Conservation (phyloP, 2,888 invertebrate genomes). For the Dysmachus trigonus region DNA sequence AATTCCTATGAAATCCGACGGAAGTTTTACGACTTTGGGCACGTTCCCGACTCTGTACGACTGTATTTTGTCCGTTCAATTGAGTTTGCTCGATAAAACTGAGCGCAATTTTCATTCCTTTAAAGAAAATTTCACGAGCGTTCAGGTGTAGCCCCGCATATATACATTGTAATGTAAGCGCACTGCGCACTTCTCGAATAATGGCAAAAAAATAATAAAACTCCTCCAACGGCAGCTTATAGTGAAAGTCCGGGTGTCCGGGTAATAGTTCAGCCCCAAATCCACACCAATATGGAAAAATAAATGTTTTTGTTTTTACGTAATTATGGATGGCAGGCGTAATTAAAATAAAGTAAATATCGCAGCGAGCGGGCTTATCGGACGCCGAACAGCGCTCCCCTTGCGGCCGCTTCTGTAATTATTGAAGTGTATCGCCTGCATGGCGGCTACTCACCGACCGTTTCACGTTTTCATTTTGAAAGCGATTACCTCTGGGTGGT, state of each 20-base stretch:
- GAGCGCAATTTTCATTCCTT: background rate
- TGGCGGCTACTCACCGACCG: background rate
- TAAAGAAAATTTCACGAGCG: background rate
- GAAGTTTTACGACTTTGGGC: background rate
- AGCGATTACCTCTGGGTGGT: background rate
- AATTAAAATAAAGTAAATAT: background rate
- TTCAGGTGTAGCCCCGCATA: background rate
- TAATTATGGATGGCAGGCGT: background rate
- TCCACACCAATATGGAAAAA: background rate
- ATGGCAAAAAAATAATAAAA: background rate
- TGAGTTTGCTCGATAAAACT: constrained; percentile 21
- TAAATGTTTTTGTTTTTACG: background rate
- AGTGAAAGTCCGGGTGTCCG: background rate
- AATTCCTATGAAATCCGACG: background rate
- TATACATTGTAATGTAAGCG: background rate
- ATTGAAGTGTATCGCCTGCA: background rate
- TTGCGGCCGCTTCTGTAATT: background rate
- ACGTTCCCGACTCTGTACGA: background rate
- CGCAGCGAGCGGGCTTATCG: background rate
- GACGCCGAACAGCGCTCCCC: background rate
- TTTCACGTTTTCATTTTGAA: background rate
- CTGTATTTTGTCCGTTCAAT: constrained; percentile 12
- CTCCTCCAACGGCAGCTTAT: background rate
- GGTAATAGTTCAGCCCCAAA: background rate
- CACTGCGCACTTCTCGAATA: background rate